Evolutionary conservation across 2,888 invertebrate genomes (phyloP), one percentile per base, ranked within the genome.

Genomic region (Druceiella hillmani): DNA sequence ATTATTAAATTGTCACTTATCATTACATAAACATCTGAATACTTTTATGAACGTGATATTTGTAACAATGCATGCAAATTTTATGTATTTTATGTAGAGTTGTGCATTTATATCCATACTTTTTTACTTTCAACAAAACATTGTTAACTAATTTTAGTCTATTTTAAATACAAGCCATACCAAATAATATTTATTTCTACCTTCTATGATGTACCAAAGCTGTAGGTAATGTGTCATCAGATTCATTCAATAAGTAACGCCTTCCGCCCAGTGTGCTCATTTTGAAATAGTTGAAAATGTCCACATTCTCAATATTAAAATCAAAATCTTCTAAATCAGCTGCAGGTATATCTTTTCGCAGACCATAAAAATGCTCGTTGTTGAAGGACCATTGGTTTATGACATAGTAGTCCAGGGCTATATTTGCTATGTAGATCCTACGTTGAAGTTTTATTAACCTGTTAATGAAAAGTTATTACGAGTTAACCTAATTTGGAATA

Each of bases 381-480:
- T 64, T 58, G 52, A 91, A 90, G 1, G 64, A 64, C 93, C 93
- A 95, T 46, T 85, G 76, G 50, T 84, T 79, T 1, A 70, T 74
- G 1, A 84, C 71, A 55, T 90, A 94, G 57, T 83, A 84, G 9
- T 76, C 66, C 2, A 94, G 57, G 0, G 84, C 84, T 36, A 70
- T 65, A 52, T 83, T 81, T 0, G 90, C 83, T 13, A 75, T 76
- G 59, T 82, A 90, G 32, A 94, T 81, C 48, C 81, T 81, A n/a
- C 83, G 74, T 55, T 93, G 92, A 15, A 92, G 56, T 59, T 77
- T 83, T 6, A 89, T 61, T 41, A 93, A 67, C 64, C 92, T 93
- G 56, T 24, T 4, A 12, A n/a, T n/a, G n/a, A n/a, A n/a, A n/a
- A n/a, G n/a, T n/a, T n/a, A n/a, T n/a, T n/a, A n/a, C n/a, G n/a